Conservation (phyloP, 2,797 vertebrate genomes). For the Poliocrania exsul region DNA sequence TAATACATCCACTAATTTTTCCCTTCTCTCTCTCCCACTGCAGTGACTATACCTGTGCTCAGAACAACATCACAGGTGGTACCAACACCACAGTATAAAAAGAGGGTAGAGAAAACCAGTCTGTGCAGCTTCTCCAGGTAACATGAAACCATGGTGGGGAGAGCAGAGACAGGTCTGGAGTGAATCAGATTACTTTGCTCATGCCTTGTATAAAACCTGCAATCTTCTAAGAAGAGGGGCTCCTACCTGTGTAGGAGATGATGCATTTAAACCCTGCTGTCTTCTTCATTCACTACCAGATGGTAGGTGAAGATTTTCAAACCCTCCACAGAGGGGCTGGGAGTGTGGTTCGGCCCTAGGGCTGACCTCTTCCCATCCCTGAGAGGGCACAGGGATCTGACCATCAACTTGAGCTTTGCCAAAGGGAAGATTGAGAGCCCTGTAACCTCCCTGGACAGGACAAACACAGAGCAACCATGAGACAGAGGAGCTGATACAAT, state of each 20-base stretch:
- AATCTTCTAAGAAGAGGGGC: neutral
- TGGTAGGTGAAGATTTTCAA: neutral
- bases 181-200: neutral
- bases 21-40: neutral
- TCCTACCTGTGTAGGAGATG: neutral
- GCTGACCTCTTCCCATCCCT: neutral
- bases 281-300: neutral
- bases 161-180: neutral
- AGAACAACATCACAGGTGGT: neutral
- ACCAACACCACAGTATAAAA: neutral
- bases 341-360: neutral
- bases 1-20: neutral
- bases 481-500: rapidly evolving
- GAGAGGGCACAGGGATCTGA: neutral
- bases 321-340: neutral
- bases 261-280: neutral
- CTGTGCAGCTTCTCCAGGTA: neutral
- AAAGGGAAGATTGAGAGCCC: neutral
- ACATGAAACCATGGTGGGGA: neutral
- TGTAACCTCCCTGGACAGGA: neutral
- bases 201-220: neutral
- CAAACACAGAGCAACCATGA: neutral
- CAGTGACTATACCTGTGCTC: neutral
- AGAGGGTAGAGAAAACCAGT: neutral
- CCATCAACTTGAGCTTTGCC: neutral